Evolutionary conservation across 2,888 invertebrate genomes (phyloP), one percentile per base, ranked within the genome.

Genomic region (Gymnosoma rotundatum): DNA sequence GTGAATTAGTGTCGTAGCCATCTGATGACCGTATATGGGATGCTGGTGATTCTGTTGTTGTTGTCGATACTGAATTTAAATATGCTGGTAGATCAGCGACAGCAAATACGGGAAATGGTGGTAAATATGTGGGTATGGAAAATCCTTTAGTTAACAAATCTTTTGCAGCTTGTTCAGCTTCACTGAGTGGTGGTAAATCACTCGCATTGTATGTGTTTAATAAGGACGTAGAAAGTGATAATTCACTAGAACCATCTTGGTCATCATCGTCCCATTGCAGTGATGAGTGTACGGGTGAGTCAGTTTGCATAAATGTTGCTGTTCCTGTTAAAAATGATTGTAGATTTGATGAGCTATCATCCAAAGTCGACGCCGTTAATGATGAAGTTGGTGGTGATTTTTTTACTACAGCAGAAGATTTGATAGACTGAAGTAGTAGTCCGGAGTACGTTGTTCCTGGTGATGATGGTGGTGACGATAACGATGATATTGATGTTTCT

Each of bases 121-220:
- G 91, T 86, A 91, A 86, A 85, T 90, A 91, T 79, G 90, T 90
- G 56, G 90, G 90, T 82, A 90, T 90, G 73, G 91, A 90, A 87
- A 90, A 90, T 18, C 91, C 90, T 87, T 90, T 91, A 81, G 89
- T 90, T 87, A 90, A 87, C 86, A 89, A 88, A 86, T 91, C 90
- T 67, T 90, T 86, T 42, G 84, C 78, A 56, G 83, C 79, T 36
- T 84, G 84, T 56, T 84, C 84, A 25, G 84, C 84, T 42, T 84
- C 84, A 25, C 25, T 84, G 16, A 84, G 81, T 45, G 84, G 84
- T 69, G 84, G 84, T 61, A 84, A 84, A 81, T 84, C 81, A 81
- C 84, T 84, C 21, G 54, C 48, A 74, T 74, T 69, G 67, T 79
- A 83, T 58, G 74, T 73, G 21, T 60, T 82, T 50, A 83, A 70